Conservation (phyloP, 2,888 invertebrate species). For the Griposia aprilina region DNA sequence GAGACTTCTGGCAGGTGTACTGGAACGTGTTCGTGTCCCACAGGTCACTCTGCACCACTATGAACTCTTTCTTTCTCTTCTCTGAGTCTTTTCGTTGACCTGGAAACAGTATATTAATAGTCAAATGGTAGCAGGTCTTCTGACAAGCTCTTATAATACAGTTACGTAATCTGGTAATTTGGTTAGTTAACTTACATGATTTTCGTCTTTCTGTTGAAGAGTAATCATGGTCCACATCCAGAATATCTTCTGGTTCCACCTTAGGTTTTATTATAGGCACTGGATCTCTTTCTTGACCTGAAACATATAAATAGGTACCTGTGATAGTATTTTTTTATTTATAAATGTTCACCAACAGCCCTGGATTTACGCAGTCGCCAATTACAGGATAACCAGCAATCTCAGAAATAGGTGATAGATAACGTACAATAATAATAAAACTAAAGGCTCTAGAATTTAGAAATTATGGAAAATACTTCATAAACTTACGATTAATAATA, state of each 20-base stretch:
- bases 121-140: background rate
- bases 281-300: conserved; percentile 86
- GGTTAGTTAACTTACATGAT: conserved; percentile 78
- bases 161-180: too few relatives aligned
- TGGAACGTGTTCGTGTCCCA: conserved; percentile 92
- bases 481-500: too few relatives aligned
- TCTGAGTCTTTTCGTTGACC: conserved; percentile 89
- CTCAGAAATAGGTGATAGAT: too few relatives aligned
- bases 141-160: background rate
- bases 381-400: too few relatives aligned
- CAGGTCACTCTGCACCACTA: conserved; percentile 92
- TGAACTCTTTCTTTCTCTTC: conserved; percentile 90
- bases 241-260: conserved; percentile 86
- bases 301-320: background rate
- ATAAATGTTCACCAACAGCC: too few relatives aligned
- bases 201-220: conserved; percentile 85
- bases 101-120: conserved; percentile 54
- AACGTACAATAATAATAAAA: too few relatives aligned
- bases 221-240: conserved; percentile 85
- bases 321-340: too few relatives aligned
- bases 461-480: too few relatives aligned
- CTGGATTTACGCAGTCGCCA: too few relatives aligned
- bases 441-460: too few relatives aligned
- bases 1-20: conserved; percentile 87
- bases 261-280: conserved; percentile 78